phyloP scores from a whole-genome alignment of 2,888 invertebrate genomes.

The Tridacna gigas region DNA sequence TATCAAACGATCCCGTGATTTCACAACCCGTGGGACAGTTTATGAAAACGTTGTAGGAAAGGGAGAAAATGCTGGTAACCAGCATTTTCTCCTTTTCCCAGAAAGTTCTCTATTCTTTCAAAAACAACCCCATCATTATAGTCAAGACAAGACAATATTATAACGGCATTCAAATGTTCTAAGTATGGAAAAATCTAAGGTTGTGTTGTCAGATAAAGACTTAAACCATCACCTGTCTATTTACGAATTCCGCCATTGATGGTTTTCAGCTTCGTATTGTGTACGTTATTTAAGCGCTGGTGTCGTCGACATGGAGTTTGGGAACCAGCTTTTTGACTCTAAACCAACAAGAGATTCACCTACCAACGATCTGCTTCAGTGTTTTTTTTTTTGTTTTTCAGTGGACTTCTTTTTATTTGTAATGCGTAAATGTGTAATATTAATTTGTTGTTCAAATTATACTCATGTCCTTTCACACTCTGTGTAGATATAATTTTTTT shows the following conservation, averaged over 20 bases:
- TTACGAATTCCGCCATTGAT: background rate
- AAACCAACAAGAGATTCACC: slow-evolving; percentile 17
- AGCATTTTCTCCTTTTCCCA: too few species aligned
- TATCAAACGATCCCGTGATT: too few species aligned
- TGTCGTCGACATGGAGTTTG: background rate
- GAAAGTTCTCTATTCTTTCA: too few species aligned
- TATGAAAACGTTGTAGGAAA: too few species aligned
- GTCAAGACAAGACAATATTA: too few species aligned
- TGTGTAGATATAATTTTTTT: slow-evolving; percentile 1
- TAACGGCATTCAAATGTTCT: too few species aligned
- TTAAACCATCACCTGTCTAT: background rate
- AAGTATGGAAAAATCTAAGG: too few species aligned
- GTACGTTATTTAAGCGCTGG: background rate
- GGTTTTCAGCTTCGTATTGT: background rate
- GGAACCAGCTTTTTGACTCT: background rate
- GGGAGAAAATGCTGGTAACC: too few species aligned
- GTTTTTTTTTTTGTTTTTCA: background rate
- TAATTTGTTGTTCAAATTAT: background rate
- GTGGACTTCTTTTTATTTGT: background rate
- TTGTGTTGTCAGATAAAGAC: too few species aligned
- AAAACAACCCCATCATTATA: too few species aligned
- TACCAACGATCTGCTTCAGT: slow-evolving; percentile 25
- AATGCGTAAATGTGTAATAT: background rate
- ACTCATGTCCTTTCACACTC: background rate
- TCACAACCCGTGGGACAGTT: too few species aligned